Conservation (phyloP, 1,140 invertebrate species). For the Neuroterus valhalla region DNA sequence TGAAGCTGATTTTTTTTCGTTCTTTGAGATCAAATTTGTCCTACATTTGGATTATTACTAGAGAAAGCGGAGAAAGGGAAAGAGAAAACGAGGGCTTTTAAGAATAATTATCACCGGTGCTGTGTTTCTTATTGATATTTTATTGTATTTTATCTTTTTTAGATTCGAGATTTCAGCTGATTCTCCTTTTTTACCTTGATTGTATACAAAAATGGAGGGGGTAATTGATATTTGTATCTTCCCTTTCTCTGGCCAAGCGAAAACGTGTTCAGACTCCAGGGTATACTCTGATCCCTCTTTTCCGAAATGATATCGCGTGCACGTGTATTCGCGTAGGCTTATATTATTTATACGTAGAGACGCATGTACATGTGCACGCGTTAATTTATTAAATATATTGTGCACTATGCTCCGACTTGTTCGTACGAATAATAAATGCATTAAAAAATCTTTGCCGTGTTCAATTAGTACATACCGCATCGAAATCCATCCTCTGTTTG, state of each 20-base stretch:
- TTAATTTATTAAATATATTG: slow-evolving; percentile 64
- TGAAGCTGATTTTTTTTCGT: not conserved
- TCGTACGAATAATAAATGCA: slow-evolving; percentile 72
- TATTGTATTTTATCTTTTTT: too few relatives aligned
- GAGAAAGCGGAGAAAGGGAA: not conserved
- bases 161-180: too few relatives aligned
- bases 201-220: too few relatives aligned
- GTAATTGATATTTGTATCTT: too few relatives aligned
- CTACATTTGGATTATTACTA: not conserved
- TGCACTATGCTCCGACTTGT: slow-evolving; percentile 73
- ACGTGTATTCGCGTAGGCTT: slow-evolving; percentile 54
- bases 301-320: not conserved
- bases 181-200: too few relatives aligned
- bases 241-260: too few relatives aligned
- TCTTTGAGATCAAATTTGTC: not conserved
- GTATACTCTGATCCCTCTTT: slow-evolving; percentile 71
- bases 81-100: not conserved
- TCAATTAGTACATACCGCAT: not conserved
- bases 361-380: slow-evolving; percentile 47
- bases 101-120: too few relatives aligned
- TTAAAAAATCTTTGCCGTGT: slow-evolving; percentile 65
- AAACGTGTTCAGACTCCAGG: slow-evolving; percentile 27
- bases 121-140: too few relatives aligned
- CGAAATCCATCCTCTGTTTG: too few relatives aligned
- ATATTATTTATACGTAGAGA: slow-evolving; percentile 61